A percentile compares a stretch with the other conserved stretches of the same genome.
These are phyloP conservation scores for Athetis lepigone DNA, from an alignment of 2,888 invertebrate genomes.

Conservation along the genomic window DNA sequence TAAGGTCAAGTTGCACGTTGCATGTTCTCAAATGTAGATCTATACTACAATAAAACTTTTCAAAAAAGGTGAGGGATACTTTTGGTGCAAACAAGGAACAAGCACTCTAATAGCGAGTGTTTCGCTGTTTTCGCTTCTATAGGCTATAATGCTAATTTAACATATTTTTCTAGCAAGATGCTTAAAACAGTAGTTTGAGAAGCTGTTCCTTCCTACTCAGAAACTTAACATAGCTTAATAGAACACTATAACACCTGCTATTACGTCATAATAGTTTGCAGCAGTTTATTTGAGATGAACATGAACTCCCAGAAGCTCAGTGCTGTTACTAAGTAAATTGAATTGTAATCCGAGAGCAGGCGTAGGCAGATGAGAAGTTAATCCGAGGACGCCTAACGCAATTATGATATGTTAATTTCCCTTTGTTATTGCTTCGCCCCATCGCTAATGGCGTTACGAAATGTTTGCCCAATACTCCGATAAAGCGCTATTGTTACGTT, in stretches of 20 bases:
- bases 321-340: slow-evolving; percentile 70
- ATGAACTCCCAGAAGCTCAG: slow-evolving; percentile 50
- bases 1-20: too few species aligned
- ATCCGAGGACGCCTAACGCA: slow-evolving; percentile 75
- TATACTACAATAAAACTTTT: too few species aligned
- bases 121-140: slow-evolving; percentile 21
- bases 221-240: slow-evolving; percentile 24
- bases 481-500: slow-evolving; percentile 37
- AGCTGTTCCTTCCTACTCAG: slow-evolving; percentile 11
- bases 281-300: slow-evolving; percentile 44
- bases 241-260: slow-evolving; percentile 19
- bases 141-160: neutral
- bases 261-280: slow-evolving; percentile 15
- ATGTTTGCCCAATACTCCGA: slow-evolving; percentile 53
- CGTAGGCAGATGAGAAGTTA: slow-evolving; percentile 74
- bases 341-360: slow-evolving; percentile 73
- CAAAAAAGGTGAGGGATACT: too few species aligned
- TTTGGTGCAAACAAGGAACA: too few species aligned
- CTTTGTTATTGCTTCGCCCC: slow-evolving; percentile 69
- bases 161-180: slow-evolving; percentile 12
- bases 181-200: slow-evolving; percentile 23
- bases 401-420: slow-evolving; percentile 78
- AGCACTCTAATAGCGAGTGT: slow-evolving; percentile 11
- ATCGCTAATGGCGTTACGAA: slow-evolving; percentile 65
- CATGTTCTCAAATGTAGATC: too few species aligned